Percentiles rank a stretch among this genome's conserved stretches.
Evolutionary conservation across 2,113 vertebrate species (phyloP).

Genomic region (Embiotoca jacksoni): DNA sequence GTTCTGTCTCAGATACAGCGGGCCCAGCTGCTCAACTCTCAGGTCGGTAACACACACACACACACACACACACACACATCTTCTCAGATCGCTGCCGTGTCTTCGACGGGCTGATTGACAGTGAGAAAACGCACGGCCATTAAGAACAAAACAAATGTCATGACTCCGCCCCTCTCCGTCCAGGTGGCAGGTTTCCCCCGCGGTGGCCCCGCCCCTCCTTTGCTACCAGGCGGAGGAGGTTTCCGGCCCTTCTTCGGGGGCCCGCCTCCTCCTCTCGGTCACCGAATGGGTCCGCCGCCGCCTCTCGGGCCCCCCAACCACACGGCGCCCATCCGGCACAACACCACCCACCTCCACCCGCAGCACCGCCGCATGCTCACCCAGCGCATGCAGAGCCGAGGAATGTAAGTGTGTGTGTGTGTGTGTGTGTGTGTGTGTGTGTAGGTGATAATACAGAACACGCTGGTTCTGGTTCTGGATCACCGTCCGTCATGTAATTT

Average conservation of each 20-base stretch:
- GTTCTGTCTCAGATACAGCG: slow-evolving; percentile 94
- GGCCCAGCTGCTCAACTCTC: slow-evolving; percentile 89
- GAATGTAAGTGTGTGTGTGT: slow-evolving; percentile 75
- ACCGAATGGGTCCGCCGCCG: slow-evolving; percentile 74
- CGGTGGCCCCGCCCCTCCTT: slow-evolving; percentile 78
- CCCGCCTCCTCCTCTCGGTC: slow-evolving; percentile 81
- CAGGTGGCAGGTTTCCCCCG: slow-evolving; percentile 84
- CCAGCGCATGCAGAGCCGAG: slow-evolving; percentile 93
- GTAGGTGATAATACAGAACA: no score
- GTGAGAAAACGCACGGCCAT: no score
- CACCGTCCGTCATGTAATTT: no score
- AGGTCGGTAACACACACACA: slow-evolving; percentile 62
- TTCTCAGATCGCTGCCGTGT: background rate
- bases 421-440: slow-evolving; percentile 49
- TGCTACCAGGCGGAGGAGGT: slow-evolving; percentile 81
- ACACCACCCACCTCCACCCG: slow-evolving; percentile 95
- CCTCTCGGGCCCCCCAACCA: slow-evolving; percentile 84
- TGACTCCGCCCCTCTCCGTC: slow-evolving; percentile 55
- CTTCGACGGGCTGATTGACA: no score
- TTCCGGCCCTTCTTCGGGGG: slow-evolving; percentile 90
- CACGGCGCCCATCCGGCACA: slow-evolving; percentile 85
- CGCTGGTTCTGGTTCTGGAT: no score
- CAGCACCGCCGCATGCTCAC: slow-evolving; percentile 94
- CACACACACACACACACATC: rapidly evolving
- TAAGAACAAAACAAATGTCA: no score